A percentile compares a stretch with the other conserved stretches of the same genome.
Conservation (phyloP, 2,888 invertebrate genomes). For the Leptopilina drosophilae region DNA sequence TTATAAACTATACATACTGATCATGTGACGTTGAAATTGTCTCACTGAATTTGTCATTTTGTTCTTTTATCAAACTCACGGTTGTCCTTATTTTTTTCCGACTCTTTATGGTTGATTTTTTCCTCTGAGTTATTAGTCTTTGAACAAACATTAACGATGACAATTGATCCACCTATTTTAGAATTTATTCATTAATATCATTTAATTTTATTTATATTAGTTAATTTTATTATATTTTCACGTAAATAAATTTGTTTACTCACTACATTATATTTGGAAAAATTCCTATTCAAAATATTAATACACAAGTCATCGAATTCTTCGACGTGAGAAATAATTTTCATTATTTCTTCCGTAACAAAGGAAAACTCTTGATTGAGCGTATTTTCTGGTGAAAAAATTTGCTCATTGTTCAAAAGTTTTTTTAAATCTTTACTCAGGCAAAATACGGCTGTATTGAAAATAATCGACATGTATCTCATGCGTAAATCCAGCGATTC, state of each 20-base stretch:
- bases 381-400: conserved; percentile 35
- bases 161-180: conserved; percentile 57
- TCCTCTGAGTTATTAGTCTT: conserved; percentile 44
- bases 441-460: conserved; percentile 58
- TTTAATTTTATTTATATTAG: neutral
- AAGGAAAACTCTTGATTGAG: conserved; percentile 55
- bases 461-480: conserved; percentile 56
- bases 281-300: conserved; percentile 52
- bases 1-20: conserved; percentile 44
- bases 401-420: conserved; percentile 40
- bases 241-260: conserved; percentile 34
- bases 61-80: conserved; percentile 12
- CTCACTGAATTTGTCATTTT: neutral
- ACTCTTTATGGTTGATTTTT: conserved; percentile 42
- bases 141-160: conserved; percentile 58
- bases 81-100: conserved; percentile 41
- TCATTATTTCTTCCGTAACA: conserved; percentile 56
- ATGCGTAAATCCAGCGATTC: conserved; percentile 32
- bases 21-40: conserved; percentile 9
- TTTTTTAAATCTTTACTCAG: conserved; percentile 55
- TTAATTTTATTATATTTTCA: neutral
- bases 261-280: conserved; percentile 56
- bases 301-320: conserved; percentile 55
- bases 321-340: conserved; percentile 52
- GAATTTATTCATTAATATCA: neutral